Evolutionary conservation across 2,113 vertebrate species (phyloP).

Genomic region (Cyanocitta stelleri): DNA sequence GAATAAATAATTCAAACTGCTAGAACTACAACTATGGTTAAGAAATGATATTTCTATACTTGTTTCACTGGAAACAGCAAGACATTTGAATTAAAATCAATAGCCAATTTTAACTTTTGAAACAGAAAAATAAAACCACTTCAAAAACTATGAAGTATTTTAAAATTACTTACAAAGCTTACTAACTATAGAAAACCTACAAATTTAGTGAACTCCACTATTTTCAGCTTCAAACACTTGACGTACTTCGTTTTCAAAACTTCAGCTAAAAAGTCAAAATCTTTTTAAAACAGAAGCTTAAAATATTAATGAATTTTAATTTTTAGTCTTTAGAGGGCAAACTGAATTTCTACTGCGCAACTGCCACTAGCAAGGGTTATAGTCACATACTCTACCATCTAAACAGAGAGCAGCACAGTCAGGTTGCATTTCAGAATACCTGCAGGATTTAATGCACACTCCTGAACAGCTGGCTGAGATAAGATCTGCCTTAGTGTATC

Average conservation of each 20-base stretch:
- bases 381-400: background rate
- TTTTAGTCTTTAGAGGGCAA: background rate
- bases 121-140: background rate
- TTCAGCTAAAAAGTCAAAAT: background rate
- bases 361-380: background rate
- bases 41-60: background rate
- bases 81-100: background rate
- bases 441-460: conserved; percentile 70
- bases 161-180: background rate
- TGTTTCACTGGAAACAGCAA: background rate
- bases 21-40: background rate
- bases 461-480: conserved; percentile 88
- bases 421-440: conserved; percentile 66
- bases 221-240: background rate
- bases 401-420: background rate
- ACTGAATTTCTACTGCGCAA: background rate
- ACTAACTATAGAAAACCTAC: background rate
- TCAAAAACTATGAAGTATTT: background rate
- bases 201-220: background rate
- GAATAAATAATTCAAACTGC: background rate
- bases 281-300: background rate
- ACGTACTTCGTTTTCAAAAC: background rate
- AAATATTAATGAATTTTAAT: background rate
- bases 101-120: background rate
- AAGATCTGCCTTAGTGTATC: conserved; percentile 94